These are phyloP conservation scores for Pungitius pungitius DNA, from an alignment of 2,113 vertebrate genomes.

Conservation along the genomic window DNA sequence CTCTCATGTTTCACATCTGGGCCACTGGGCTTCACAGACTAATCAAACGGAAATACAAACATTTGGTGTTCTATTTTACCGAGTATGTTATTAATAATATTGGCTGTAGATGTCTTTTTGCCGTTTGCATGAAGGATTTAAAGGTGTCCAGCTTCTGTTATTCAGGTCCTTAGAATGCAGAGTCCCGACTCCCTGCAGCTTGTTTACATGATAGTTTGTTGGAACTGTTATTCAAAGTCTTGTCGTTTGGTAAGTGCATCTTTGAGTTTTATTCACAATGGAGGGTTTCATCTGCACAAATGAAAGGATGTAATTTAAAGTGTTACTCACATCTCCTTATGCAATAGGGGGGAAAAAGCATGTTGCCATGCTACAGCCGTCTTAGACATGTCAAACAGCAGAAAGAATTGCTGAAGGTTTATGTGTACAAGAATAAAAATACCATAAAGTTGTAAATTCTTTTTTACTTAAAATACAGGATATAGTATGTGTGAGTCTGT, in stretches of 20 bases:
- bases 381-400: neutral
- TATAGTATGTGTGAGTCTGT: neutral
- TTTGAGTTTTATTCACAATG: neutral
- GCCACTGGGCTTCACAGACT: conserved; percentile 31
- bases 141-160: conserved; percentile 35
- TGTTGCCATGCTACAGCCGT: neutral
- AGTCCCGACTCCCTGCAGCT: conserved; percentile 24
- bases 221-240: conserved; percentile 33
- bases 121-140: conserved; percentile 37
- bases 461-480: neutral
- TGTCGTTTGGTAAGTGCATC: conserved; percentile 1
- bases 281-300: conserved; percentile 22
- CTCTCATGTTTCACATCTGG: conserved; percentile 28
- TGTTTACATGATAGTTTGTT: conserved; percentile 43
- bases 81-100: conserved; percentile 26
- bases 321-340: neutral
- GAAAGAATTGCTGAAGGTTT: neutral
- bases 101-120: conserved; percentile 39
- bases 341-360: neutral
- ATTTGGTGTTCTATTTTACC: conserved; percentile 40
- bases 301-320: conserved; percentile 2
- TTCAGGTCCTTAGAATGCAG: conserved; percentile 46
- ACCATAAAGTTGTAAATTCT: neutral
- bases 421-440: neutral
- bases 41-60: conserved; percentile 24